These are phyloP conservation scores for Serilophus lunatus DNA, from an alignment of 2,113 vertebrate genomes.

Conservation along the genomic window DNA sequence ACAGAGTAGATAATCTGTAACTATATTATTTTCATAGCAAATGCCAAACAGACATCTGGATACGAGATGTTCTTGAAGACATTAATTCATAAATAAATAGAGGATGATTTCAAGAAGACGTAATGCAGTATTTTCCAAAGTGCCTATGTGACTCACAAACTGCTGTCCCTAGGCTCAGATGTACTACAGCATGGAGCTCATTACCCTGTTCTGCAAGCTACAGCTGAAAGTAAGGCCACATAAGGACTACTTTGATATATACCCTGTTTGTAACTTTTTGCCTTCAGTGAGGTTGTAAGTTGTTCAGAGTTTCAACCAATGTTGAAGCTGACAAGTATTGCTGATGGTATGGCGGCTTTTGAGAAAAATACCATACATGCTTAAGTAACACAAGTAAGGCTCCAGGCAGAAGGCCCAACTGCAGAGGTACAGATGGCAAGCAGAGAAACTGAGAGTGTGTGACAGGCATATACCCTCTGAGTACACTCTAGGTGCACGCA, in stretches of 20 bases:
- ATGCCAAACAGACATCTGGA: background rate
- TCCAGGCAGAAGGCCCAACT: background rate
- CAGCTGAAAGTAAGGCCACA: background rate
- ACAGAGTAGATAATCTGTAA: background rate
- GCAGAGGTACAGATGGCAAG: background rate
- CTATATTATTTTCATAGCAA: background rate
- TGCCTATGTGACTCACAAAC: background rate
- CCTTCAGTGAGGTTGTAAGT: background rate
- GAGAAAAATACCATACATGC: background rate
- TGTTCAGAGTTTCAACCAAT: background rate
- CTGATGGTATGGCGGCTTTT: background rate
- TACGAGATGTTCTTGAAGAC: background rate
- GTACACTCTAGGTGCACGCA: background rate
- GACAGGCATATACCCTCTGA: background rate
- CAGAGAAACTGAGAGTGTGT: background rate
- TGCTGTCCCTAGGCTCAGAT: background rate
- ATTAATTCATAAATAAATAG: background rate
- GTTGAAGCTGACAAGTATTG: background rate
- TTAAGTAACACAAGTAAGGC: background rate
- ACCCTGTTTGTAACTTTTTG: background rate
- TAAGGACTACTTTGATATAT: background rate
- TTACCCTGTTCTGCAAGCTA: background rate
- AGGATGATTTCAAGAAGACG: background rate
- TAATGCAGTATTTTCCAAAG: fast-evolving
- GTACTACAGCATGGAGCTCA: background rate